A percentile compares a stretch with the other conserved stretches of the same genome.
Conservation (phyloP, 2,888 invertebrate species). For the Rhingia rostrata region DNA sequence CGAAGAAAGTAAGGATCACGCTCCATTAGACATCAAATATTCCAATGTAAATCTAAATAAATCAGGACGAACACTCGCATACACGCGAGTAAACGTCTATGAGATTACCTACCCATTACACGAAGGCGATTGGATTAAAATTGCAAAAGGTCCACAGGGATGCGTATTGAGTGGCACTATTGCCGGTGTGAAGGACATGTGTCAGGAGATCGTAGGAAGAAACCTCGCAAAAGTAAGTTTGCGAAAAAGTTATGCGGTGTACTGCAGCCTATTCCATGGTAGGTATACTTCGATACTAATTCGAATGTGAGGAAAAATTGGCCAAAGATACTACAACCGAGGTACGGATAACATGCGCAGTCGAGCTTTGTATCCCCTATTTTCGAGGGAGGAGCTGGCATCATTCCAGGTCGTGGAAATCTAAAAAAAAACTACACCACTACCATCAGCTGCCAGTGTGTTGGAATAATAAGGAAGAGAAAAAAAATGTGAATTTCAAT, state of each 20-base stretch:
- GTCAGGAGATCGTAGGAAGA: slow-evolving; percentile 30
- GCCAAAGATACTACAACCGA: not conserved
- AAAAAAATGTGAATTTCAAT: slow-evolving; percentile 68
- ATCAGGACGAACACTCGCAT: slow-evolving; percentile 30
- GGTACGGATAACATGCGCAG: slow-evolving; percentile 69
- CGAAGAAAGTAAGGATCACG: slow-evolving; percentile 44
- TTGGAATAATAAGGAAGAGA: slow-evolving; percentile 51
- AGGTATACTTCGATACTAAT: slow-evolving; percentile 46
- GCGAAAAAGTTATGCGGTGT: not conserved
- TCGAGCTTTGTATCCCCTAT: slow-evolving; percentile 26
- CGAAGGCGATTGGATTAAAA: slow-evolving; percentile 53
- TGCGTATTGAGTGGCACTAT: not conserved
- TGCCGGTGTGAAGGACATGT: slow-evolving; percentile 17
- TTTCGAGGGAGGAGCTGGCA: slow-evolving; percentile 63
- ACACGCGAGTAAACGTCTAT: not conserved
- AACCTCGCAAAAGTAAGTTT: slow-evolving; percentile 19
- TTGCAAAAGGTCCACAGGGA: slow-evolving; percentile 33
- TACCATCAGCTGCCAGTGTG: slow-evolving; percentile 4
- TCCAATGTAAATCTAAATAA: slow-evolving; percentile 64
- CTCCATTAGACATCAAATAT: slow-evolving; percentile 67
- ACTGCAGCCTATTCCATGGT: slow-evolving; percentile 7
- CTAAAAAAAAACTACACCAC: slow-evolving; percentile 1
- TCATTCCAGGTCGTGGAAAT: slow-evolving; percentile 58
- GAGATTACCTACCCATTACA: slow-evolving; percentile 30
- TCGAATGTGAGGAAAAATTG: slow-evolving; percentile 32